These are phyloP conservation scores for Euproctis similis DNA, from an alignment of 2,888 invertebrate genomes.

Conservation along the genomic window DNA sequence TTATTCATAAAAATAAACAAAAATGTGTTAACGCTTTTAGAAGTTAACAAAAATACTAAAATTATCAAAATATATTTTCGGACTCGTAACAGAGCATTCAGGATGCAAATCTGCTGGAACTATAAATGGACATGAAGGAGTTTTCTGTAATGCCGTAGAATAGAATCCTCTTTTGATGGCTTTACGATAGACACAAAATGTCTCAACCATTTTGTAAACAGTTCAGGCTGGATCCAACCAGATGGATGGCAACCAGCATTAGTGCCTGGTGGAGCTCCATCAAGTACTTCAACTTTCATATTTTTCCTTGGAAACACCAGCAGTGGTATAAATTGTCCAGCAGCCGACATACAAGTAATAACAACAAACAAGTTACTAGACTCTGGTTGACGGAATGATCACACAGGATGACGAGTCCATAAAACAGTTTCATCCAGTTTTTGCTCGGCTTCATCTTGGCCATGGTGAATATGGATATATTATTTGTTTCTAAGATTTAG, in stretches of 20 bases:
- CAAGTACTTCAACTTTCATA: not conserved
- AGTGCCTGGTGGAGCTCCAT: not conserved
- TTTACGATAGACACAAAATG: not conserved
- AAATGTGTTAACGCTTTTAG: no score
- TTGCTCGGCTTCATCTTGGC: not conserved
- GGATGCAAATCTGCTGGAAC: not conserved
- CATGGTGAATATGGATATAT: not conserved
- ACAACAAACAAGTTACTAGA: constrained; percentile 5
- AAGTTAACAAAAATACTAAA: no score
- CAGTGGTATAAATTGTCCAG: constrained; percentile 5
- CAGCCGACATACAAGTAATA: constrained; percentile 7
- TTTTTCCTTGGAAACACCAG: constrained; percentile 7
- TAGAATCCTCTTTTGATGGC: not conserved
- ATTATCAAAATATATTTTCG: no score
- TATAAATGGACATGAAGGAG: not conserved
- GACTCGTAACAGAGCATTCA: no score
- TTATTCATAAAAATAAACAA: no score
- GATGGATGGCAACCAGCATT: constrained; percentile 1
- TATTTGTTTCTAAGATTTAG: no score
- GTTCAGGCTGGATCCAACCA: constrained; percentile 1
- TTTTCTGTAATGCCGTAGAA: not conserved
- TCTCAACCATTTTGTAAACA: constrained; percentile 1
- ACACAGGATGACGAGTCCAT: constrained; percentile 5
- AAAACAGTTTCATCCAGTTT: constrained; percentile 3
- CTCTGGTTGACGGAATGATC: constrained; percentile 5